Evolutionary conservation across 2,888 invertebrate species (phyloP).

Genomic region (Schizaphis graminum): DNA sequence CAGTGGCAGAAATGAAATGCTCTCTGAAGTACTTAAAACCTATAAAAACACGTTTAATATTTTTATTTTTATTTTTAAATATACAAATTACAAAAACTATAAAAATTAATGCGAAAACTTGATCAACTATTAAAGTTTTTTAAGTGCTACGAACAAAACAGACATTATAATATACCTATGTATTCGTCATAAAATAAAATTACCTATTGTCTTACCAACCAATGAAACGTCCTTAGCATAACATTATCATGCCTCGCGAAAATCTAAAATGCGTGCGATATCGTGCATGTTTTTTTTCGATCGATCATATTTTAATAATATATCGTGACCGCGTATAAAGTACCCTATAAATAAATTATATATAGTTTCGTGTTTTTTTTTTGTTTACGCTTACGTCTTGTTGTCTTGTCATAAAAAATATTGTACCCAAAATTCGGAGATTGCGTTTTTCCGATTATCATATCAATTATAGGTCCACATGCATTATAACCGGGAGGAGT

Average conservation of each 20-base stretch:
- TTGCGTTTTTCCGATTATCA: background rate
- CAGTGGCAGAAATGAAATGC: constrained; percentile 35
- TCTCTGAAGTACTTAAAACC: constrained; percentile 43
- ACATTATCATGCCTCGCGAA: background rate
- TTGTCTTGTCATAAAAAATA: background rate
- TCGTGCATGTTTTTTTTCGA: background rate
- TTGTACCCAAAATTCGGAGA: background rate
- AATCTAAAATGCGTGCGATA: background rate
- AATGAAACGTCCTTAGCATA: background rate
- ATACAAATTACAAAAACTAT: constrained; percentile 37
- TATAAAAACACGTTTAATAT: constrained; percentile 27
- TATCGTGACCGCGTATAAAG: background rate
- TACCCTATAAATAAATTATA: background rate
- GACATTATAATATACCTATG: background rate
- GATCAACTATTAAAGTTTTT: constrained; percentile 49
- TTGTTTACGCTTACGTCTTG: background rate
- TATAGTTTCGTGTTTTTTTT: background rate
- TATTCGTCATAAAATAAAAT: constrained; percentile 42
- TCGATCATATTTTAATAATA: background rate
- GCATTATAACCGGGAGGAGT: background rate
- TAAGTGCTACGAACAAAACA: background rate
- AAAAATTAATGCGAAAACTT: constrained; percentile 56
- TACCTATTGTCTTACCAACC: background rate
- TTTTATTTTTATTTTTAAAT: constrained; percentile 28
- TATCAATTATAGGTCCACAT: background rate